Evolutionary conservation across 2,113 vertebrate genomes (phyloP).

Genomic region (Meriones unguiculatus): DNA sequence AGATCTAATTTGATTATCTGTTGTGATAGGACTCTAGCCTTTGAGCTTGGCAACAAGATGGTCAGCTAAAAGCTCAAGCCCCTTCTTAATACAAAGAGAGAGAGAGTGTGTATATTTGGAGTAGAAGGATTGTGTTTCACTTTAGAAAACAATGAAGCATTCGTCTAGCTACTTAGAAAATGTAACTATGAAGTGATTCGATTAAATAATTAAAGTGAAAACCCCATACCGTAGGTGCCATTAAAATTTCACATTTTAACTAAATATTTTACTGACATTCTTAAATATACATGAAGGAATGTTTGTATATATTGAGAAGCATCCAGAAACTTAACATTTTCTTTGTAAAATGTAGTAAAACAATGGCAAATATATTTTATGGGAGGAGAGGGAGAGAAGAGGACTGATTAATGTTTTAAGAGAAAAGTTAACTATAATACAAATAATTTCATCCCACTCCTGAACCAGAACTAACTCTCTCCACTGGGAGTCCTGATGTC

Average conservation of each 20-base stretch:
- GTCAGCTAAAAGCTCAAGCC: background rate
- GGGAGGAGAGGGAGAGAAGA: background rate
- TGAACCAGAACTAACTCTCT: constrained; percentile 68
- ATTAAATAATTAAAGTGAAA: constrained; percentile 33
- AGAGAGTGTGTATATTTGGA: background rate
- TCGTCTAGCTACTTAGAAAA: background rate
- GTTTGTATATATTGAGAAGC: constrained; percentile 18
- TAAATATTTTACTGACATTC: constrained; percentile 19
- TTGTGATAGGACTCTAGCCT: background rate
- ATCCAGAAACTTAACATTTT: background rate
- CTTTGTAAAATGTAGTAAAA: background rate
- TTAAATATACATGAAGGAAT: constrained; percentile 50
- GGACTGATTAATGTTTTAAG: constrained; percentile 57
- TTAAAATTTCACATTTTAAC: constrained; percentile 36
- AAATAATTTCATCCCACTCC: constrained; percentile 56
- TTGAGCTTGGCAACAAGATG: background rate
- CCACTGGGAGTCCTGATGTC: constrained; percentile 49
- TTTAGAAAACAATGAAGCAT: constrained; percentile 45
- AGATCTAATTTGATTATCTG: background rate
- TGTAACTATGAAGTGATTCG: background rate
- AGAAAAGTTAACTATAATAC: constrained; percentile 56
- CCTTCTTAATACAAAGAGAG: background rate
- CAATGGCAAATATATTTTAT: constrained; percentile 29
- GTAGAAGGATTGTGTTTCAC: background rate
- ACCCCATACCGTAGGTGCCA: background rate